phyloP scores from a whole-genome alignment of 2,113 vertebrate genomes.

The Cavia porcellus region DNA sequence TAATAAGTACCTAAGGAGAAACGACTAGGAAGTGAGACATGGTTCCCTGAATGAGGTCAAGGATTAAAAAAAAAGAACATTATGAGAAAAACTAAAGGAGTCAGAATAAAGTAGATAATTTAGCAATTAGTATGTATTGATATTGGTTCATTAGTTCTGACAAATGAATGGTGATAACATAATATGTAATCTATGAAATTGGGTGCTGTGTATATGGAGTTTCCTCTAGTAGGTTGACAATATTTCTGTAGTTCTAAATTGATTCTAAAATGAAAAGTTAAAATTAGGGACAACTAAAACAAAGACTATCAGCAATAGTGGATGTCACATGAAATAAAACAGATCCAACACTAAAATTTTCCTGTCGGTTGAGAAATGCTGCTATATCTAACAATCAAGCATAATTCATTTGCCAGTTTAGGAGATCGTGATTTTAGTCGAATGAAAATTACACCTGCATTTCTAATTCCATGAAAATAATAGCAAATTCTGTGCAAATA shows the following conservation, averaged over 20 bases:
- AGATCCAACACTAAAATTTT: not conserved
- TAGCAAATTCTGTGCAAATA: not conserved
- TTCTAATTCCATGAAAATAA: conserved; percentile 5
- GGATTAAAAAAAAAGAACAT: not conserved
- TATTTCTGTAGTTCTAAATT: not conserved
- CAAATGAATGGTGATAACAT: not conserved
- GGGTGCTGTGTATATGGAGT: not conserved
- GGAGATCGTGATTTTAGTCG: not conserved
- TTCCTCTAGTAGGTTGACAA: not conserved
- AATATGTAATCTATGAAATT: not conserved
- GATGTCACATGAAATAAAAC: not conserved
- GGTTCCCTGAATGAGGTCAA: not conserved
- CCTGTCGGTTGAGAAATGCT: not conserved
- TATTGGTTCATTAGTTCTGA: not conserved
- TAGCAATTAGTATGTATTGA: not conserved
- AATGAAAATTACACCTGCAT: not conserved
- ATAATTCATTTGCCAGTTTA: not conserved
- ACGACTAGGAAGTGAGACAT: not conserved
- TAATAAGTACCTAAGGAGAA: not conserved
- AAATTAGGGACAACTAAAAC: not conserved
- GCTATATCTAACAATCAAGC: not conserved
- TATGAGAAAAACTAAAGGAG: not conserved
- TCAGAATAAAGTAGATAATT: not conserved
- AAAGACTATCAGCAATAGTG: not conserved
- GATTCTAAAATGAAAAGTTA: not conserved